Percentiles rank a stretch among this genome's conserved stretches.
Evolutionary conservation across 2,888 invertebrate genomes (phyloP).

Genomic region (Taphrorychus bicolor): DNA sequence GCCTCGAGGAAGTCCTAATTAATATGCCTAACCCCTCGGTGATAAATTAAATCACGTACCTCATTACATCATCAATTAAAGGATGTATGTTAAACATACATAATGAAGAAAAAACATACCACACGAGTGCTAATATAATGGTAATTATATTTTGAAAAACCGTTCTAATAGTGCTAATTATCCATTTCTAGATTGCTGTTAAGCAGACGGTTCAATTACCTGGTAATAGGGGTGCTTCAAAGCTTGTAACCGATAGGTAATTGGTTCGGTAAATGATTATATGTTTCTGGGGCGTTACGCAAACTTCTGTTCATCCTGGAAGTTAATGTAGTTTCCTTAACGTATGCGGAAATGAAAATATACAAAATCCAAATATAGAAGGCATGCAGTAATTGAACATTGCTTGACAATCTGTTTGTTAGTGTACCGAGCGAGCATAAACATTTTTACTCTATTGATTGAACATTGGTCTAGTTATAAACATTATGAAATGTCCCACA

Average conservation of each 20-base stretch:
- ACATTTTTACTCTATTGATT: conserved; percentile 21
- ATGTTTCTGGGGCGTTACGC: too few relatives aligned
- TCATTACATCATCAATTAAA: conserved; percentile 5
- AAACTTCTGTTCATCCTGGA: too few relatives aligned
- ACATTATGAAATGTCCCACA: conserved; percentile 15
- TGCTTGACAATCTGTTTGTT: conserved; percentile 32
- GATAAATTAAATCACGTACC: neutral
- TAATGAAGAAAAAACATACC: conserved; percentile 3
- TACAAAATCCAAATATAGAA: conserved; percentile 34
- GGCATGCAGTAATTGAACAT: conserved; percentile 24
- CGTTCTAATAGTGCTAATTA: conserved; percentile 5
- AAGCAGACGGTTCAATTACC: conserved; percentile 4
- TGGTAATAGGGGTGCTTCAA: neutral
- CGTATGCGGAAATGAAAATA: conserved; percentile 33
- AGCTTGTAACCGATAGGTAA: neutral
- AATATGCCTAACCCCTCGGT: neutral
- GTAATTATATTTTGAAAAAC: conserved; percentile 6
- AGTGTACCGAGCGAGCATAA: conserved; percentile 11
- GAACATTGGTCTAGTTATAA: conserved; percentile 10
- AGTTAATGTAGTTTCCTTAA: conserved; percentile 19
- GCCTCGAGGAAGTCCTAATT: neutral
- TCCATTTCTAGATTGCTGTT: neutral
- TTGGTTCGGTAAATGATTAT: neutral
- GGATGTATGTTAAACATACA: neutral
- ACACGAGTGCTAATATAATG: neutral